phyloP scores from a whole-genome alignment of 2,888 invertebrate genomes.

The Agonopterix subpropinquella region DNA sequence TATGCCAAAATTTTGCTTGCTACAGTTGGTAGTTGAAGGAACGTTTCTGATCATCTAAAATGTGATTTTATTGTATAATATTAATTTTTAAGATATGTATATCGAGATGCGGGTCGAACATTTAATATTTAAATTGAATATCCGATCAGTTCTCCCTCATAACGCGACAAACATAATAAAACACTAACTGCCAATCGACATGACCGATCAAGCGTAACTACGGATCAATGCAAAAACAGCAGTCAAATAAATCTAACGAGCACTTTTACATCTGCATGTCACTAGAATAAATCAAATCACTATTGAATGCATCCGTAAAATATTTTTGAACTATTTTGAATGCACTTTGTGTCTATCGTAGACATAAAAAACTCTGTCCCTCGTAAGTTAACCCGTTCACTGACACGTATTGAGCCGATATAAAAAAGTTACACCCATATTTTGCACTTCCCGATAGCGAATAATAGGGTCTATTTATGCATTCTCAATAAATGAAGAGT shows the following conservation, averaged over 20 bases:
- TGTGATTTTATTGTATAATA: too few relatives aligned
- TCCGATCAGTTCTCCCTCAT: slow-evolving; percentile 26
- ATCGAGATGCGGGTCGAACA: slow-evolving; percentile 18
- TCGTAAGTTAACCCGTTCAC: slow-evolving; percentile 68
- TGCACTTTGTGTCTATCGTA: slow-evolving; percentile 42
- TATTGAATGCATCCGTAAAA: slow-evolving; percentile 71
- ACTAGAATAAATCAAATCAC: slow-evolving; percentile 75
- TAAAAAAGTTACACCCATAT: slow-evolving; percentile 75
- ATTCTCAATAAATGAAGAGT: slow-evolving; percentile 74
- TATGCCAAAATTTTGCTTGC: too few relatives aligned
- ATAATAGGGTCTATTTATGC: slow-evolving; percentile 76
- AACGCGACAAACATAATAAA: slow-evolving; percentile 32
- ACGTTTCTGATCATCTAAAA: too few relatives aligned
- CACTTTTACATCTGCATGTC: slow-evolving; percentile 72
- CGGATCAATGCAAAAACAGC: slow-evolving; percentile 66
- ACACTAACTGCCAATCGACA: slow-evolving; percentile 69
- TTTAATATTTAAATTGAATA: slow-evolving; percentile 16
- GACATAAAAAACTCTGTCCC: slow-evolving; percentile 50
- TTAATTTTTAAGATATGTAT: too few relatives aligned
- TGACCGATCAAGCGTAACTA: slow-evolving; percentile 68
- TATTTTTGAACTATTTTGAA: slow-evolving; percentile 74
- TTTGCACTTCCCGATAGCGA: slow-evolving; percentile 72
- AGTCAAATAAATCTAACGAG: slow-evolving; percentile 75
- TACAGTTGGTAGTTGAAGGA: too few relatives aligned
- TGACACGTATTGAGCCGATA: slow-evolving; percentile 65